Evolutionary conservation across 2,888 invertebrate genomes (phyloP), one percentile per base, ranked within the genome.

Genomic region (Drymonia ruficornis): DNA sequence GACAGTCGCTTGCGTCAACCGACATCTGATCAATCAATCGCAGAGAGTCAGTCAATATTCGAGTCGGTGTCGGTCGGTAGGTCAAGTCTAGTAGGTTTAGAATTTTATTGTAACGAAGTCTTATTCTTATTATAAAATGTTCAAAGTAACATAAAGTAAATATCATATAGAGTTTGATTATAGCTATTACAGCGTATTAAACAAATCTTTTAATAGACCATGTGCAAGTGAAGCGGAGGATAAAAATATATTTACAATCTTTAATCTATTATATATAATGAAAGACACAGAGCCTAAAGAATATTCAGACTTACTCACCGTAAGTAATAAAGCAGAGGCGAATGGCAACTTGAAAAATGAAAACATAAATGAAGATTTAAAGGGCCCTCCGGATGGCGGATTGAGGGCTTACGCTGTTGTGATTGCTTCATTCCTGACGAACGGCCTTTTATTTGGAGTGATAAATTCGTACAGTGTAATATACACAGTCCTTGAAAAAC

Each of bases 401-500:
- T 67, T 94, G 13, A 94, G 96, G 73, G 98, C 97, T 0, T 97
- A 96, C 95, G 86, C 96, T 58, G 96, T 98, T 15, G 94, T 98
- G 94, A 73, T 97, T 43, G 97, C 96, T 44, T 97, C 98, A 56
- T 97, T 98, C 84, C 91, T 97, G 56, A 96, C 96, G 75, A 98
- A 98, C 86, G 98, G 98, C 7, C 95, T 98, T 50, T 93, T 98
- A 50, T 98, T 98, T 85, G 97, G 98, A 47, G 95, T 97, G 45
- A 97, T 98, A 76, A 98, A 98, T 90, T 96, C 96, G 0, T 98
- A 96, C 81, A 96, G 98, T 67, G 95, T 97, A 29, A 94, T 98
- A 63, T 97, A 96, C 80, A 93, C 94, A 8, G 94, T 95, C 63
- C 93, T 98, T 45, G 93, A 94, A 70, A 93, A 94, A 49, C 94